Evolutionary conservation across 2,113 vertebrate species (phyloP).

Genomic region (Bujurquina vittata): DNA sequence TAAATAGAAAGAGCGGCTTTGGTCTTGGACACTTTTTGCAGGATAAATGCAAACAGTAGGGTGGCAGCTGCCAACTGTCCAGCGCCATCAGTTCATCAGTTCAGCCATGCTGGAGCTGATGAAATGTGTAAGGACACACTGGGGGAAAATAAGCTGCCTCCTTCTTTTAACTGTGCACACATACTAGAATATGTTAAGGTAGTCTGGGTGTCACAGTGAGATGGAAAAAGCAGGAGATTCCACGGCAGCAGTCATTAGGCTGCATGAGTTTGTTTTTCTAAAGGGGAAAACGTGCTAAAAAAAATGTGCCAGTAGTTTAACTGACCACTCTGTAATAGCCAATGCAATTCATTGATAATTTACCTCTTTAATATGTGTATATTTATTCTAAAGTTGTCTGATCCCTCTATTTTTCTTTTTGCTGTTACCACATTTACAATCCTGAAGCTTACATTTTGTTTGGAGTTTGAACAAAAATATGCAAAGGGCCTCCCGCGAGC

Average conservation of each 20-base stretch:
- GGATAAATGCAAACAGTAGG: constrained; percentile 41
- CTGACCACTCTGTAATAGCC: not conserved
- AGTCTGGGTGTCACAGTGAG: constrained; percentile 29
- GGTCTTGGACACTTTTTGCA: constrained; percentile 18
- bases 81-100: constrained; percentile 41
- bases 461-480: not conserved
- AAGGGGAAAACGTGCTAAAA: not conserved
- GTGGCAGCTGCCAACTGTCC: constrained; percentile 50
- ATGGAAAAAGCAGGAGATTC: not conserved
- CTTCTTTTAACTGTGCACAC: constrained; percentile 35
- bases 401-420: not conserved
- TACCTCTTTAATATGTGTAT: not conserved
- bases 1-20: not conserved
- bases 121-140: constrained; percentile 44
- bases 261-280: not conserved
- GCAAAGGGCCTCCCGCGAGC: not conserved
- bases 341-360: not conserved
- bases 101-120: constrained; percentile 21
- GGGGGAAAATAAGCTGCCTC: constrained; percentile 19
- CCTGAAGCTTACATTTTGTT: not conserved
- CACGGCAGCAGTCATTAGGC: constrained; percentile 17
- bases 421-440: not conserved
- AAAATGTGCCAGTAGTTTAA: not conserved
- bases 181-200: constrained; percentile 48
- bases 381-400: not conserved